Conservation (phyloP, 2,888 invertebrate genomes). For the Eretmocerus hayati region DNA sequence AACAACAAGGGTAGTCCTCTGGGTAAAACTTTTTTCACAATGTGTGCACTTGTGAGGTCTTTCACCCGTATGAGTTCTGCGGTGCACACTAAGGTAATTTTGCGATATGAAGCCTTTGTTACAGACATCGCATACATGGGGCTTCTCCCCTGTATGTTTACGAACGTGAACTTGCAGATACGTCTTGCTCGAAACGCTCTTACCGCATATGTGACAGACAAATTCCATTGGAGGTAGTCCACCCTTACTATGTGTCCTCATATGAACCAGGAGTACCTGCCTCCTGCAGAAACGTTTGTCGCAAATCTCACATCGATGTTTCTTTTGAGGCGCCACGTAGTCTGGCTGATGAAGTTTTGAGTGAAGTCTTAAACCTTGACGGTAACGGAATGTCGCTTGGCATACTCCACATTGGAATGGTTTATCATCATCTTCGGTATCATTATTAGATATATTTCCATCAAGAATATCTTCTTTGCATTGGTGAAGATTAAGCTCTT, state of each 20-base stretch:
- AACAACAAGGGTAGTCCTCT: conserved; percentile 43
- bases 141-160: conserved; percentile 58
- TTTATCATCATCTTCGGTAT: conserved; percentile 40
- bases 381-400: conserved; percentile 43
- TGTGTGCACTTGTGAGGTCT: conserved; percentile 43
- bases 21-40: conserved; percentile 43
- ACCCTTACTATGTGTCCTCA: conserved; percentile 39
- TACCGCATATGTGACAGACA: conserved; percentile 57
- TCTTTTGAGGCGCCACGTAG: conserved; percentile 44
- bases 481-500: conserved; percentile 27
- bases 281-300: conserved; percentile 43
- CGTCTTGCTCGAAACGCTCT: conserved; percentile 54
- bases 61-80: conserved; percentile 44
- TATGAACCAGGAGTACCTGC: conserved; percentile 43
- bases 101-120: conserved; percentile 44
- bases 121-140: conserved; percentile 52
- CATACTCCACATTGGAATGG: conserved; percentile 43
- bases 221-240: conserved; percentile 45
- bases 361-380: conserved; percentile 41
- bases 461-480: conserved; percentile 40
- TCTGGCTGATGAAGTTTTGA: conserved; percentile 44
- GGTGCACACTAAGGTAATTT: conserved; percentile 43
- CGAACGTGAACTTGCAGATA: conserved; percentile 58
- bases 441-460: conserved; percentile 36
- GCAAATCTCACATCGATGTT: conserved; percentile 44